Evolutionary conservation across 2,113 vertebrate genomes (phyloP), one percentile per base, ranked within the genome.

Genomic region (Eulemur macaco): DNA sequence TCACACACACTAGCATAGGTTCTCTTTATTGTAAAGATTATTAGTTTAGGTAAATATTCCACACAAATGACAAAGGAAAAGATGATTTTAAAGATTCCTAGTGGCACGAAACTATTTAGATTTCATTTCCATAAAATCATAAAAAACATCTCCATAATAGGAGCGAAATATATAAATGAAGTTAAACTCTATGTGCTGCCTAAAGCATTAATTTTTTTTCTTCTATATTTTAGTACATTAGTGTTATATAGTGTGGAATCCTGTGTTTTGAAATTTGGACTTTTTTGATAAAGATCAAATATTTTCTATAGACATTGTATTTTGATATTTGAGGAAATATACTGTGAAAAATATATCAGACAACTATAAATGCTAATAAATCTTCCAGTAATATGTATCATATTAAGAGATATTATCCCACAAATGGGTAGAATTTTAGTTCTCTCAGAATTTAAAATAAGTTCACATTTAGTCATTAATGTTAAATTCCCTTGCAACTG

Each of bases 121-220:
- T 64, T 88, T 93, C 1, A 88, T 82, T 91, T 94, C 3, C 64
- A 81, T 86, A 84, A 95, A 89, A 82, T 37, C 11, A 81, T 81
- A 54, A 15, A 80, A 78, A 52, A 20, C 1, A n/a, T 68, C 64
- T 69, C 18, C 6, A 78, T 78, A 58, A 63, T 54, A 37, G 7
- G 18, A 83, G 39, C 4, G 52, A 81, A 73, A 39, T 14, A 47
- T 45, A 27, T 81, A 56, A 86, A 89, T 73, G 68, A 78, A 93
- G 17, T 77, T 9, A 86, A 88, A 77, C 31, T 64, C 13, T 27
- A 5, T 77, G 7, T 87, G 21, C 8, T 83, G 54, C 60, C 3
- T 63, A 60, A 94, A n/a, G 0, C 21, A 23, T 37, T 71, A 13
- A 21, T 2, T 63, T 68, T 68, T 68, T 42, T 86, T 81, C 45